phyloP scores from a whole-genome alignment of 1,140 invertebrate species.

The Pectinophora gossypiella region DNA sequence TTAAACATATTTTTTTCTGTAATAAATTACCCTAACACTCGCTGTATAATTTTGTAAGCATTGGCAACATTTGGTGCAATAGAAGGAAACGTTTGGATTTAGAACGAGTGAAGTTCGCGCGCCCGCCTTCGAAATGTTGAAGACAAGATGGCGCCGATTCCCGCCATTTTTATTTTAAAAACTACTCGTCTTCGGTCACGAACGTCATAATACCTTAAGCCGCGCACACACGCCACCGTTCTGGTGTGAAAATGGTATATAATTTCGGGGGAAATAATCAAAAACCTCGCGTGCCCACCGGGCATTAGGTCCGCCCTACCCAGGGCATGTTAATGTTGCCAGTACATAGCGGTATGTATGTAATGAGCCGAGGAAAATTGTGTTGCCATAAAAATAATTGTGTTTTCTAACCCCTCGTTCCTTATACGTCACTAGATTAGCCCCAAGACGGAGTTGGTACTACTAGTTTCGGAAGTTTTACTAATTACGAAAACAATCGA shows the following conservation, averaged over 20 bases:
- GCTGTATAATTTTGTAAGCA: no score
- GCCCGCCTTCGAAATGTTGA: neutral
- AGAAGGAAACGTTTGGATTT: no score
- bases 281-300: conserved; percentile 65
- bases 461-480: neutral
- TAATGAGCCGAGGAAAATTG: conserved; percentile 71
- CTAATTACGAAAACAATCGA: no score
- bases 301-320: conserved; percentile 64
- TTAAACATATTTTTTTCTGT: neutral
- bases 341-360: conserved; percentile 56
- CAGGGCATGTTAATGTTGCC: conserved; percentile 65
- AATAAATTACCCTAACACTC: no score
- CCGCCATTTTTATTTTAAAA: conserved; percentile 13
- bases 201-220: conserved; percentile 36
- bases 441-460: neutral
- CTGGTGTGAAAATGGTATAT: conserved; percentile 71
- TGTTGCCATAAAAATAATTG: conserved; percentile 73
- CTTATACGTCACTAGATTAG: conserved; percentile 51
- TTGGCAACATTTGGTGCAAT: no score
- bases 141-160: conserved; percentile 16
- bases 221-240: conserved; percentile 35
- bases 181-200: conserved; percentile 50
- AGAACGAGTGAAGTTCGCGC: no score
- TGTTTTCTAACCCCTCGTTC: conserved; percentile 45
- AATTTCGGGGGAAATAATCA: conserved; percentile 72